Conservation (phyloP, 2,113 vertebrate genomes). For the Oryzias celebensis region DNA sequence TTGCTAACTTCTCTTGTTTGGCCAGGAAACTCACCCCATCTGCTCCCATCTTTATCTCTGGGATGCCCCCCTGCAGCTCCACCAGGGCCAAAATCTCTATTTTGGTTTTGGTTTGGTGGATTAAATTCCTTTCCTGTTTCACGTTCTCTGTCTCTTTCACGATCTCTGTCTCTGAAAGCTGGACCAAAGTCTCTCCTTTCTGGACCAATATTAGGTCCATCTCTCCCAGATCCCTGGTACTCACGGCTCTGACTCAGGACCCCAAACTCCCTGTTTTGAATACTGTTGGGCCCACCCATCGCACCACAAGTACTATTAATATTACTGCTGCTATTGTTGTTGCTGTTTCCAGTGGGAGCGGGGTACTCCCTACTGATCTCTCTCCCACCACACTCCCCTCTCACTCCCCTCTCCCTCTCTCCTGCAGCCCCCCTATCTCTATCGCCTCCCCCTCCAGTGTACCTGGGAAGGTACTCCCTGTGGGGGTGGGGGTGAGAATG, state of each 20-base stretch:
- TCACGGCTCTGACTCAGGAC: constrained; percentile 72
- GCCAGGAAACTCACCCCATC: constrained; percentile 79
- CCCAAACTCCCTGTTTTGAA: constrained; percentile 71
- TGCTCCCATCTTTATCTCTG: constrained; percentile 77
- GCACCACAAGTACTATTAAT: constrained; percentile 56
- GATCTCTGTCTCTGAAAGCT: constrained; percentile 72
- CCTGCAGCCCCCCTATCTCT: constrained; percentile 65
- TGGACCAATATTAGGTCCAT: constrained; percentile 65
- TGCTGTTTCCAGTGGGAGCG: constrained; percentile 60
- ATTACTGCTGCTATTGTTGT: constrained; percentile 55
- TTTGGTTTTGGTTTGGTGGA: constrained; percentile 74
- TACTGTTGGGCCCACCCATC: constrained; percentile 56
- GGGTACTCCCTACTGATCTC: constrained; percentile 73
- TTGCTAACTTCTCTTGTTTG: constrained; percentile 71
- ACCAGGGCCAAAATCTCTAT: constrained; percentile 74
- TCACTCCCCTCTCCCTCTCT: constrained; percentile 74
- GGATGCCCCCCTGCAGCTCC: constrained; percentile 67
- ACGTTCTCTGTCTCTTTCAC: constrained; percentile 69
- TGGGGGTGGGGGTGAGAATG: constrained; percentile 77
- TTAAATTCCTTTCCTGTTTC: constrained; percentile 75
- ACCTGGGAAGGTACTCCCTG: constrained; percentile 81
- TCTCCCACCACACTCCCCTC: constrained; percentile 76
- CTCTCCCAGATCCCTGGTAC: constrained; percentile 69
- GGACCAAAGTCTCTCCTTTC: constrained; percentile 76
- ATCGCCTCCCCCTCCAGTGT: constrained; percentile 71